Base-by-base conservation (phyloP, 1,140 invertebrate genomes). In the Parapsyche elsis region DNA sequence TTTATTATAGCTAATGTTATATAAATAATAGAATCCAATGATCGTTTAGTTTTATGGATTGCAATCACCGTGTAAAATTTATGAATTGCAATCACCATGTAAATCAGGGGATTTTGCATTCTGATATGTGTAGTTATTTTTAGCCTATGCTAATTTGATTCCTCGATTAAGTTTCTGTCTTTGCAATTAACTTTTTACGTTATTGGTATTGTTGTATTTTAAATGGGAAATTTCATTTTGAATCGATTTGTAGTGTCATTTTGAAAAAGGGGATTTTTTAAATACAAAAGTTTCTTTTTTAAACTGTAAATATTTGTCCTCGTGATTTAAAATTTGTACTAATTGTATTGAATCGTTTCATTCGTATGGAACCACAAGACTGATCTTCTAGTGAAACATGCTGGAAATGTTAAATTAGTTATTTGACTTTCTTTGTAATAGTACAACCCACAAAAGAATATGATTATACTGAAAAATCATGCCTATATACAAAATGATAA, bases 311-410 rank as follows among this genome's bases (percentile, higher is more conserved):
- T 75, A 64, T 77, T 10, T 53, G 53, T 76, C 53, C 26, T 77
- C 26, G 75, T 76, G 53, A 76, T 76, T 61, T 14, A 59, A 76
- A 76, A 59, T 76, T 80, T 76, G 81, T 80, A 79, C 78, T 83
- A 79, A 83, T 79, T 83, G 77, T 80, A 81, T 80, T 76, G 73
- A 81, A 81, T 61, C 64, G 77, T 79, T 81, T 83, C 77, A 81
- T 76, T 80, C 64, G 76, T 49, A 71, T 81, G 80, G 71, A 83
- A 83, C 80, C 71, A 80, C 82, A 83, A 83, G 82, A 83, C 82
- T 83, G 82, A 83, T 83, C 82, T 83, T 81, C 80, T 81, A 83
- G 80, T 83, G 82, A 81, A 81, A 79, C 81, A 80, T 80, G 79
- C 64, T 80, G 74, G 76, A 67, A 77, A 80, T 79, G 80, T 81